phyloP scores from a whole-genome alignment of 1,140 invertebrate genomes.

The Dufourea novaeangliae region DNA sequence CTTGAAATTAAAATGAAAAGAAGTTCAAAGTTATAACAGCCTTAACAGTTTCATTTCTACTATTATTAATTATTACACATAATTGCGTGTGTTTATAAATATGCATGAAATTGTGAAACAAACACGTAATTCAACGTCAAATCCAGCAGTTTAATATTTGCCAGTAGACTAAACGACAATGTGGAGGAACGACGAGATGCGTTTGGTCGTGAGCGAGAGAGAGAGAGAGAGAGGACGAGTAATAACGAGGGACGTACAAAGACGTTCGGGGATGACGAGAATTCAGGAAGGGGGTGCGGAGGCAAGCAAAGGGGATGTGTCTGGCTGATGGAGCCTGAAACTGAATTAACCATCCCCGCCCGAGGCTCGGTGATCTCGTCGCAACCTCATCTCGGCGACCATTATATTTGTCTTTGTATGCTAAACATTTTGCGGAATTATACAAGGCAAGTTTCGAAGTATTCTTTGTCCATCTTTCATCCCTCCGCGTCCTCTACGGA shows the following conservation, averaged over 20 bases:
- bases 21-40: too few relatives aligned
- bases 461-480: constrained; percentile 48
- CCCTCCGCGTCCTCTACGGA: background rate
- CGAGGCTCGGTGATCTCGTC: constrained; percentile 69
- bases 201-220: constrained; percentile 31
- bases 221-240: constrained; percentile 44
- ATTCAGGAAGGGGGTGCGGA: constrained; percentile 45
- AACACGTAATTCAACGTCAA: constrained; percentile 5
- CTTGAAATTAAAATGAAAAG: too few relatives aligned
- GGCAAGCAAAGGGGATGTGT: constrained; percentile 59
- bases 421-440: constrained; percentile 77
- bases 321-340: constrained; percentile 78
- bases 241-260: constrained; percentile 58
- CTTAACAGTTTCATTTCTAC: too few relatives aligned
- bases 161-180: constrained; percentile 10
- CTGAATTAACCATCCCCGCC: constrained; percentile 76
- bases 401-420: constrained; percentile 79
- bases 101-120: background rate
- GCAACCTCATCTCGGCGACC: constrained; percentile 76
- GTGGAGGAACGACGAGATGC: background rate
- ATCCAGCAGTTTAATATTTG: constrained; percentile 8
- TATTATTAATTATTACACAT: too few relatives aligned
- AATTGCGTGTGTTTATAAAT: background rate
- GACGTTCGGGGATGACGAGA: constrained; percentile 59
- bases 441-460: constrained; percentile 62